These are phyloP conservation scores for Manacus vitellinus DNA, from an alignment of 2,113 vertebrate genomes.

Conservation along the genomic window DNA sequence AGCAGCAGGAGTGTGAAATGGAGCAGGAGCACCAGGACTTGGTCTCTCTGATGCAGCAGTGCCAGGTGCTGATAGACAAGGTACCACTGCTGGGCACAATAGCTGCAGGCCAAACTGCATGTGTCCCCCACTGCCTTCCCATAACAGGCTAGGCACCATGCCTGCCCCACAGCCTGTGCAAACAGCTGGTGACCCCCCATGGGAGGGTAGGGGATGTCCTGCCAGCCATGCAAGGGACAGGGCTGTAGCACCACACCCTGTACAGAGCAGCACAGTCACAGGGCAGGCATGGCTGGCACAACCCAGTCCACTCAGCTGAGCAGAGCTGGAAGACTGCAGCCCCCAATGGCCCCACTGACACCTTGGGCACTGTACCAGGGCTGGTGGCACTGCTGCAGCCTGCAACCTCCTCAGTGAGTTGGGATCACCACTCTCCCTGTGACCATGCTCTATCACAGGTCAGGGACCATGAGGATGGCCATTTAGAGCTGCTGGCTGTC, in stretches of 20 bases:
- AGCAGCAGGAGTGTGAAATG: conserved; percentile 48
- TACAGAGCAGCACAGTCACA: not conserved
- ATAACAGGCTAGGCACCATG: not conserved
- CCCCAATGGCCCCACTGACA: not conserved
- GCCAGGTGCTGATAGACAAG: conserved; percentile 63
- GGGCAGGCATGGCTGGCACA: not conserved
- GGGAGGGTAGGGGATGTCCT: not conserved
- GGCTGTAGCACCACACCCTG: not conserved
- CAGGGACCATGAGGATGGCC: not conserved
- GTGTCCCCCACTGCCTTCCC: not conserved
- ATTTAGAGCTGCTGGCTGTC: not conserved
- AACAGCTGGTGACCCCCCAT: not conserved
- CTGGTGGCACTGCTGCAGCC: not conserved
- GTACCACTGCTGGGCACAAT: not conserved
- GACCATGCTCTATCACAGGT: not conserved
- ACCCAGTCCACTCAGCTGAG: not conserved
- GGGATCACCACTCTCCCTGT: not conserved
- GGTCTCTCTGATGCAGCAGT: conserved; percentile 64
- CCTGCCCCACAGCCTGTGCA: not conserved
- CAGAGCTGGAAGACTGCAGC: not conserved
- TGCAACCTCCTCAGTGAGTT: not conserved
- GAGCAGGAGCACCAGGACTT: conserved; percentile 67
- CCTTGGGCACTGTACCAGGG: not conserved
- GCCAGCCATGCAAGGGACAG: not conserved
- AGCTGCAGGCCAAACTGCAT: not conserved